Evolutionary conservation across 2,888 invertebrate species (phyloP).

Genomic region (Eulithis testata): DNA sequence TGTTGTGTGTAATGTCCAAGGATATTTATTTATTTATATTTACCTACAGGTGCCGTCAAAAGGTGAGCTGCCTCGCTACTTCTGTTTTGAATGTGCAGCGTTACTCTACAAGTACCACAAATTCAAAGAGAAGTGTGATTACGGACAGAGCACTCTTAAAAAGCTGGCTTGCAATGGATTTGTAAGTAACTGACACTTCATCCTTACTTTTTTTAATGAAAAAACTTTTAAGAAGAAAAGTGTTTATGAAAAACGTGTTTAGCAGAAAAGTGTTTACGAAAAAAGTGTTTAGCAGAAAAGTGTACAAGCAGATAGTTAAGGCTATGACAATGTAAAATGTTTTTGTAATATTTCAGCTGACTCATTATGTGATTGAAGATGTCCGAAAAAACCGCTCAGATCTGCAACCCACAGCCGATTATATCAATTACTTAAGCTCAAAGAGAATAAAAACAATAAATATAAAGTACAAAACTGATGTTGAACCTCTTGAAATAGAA

Average conservation of each 20-base stretch:
- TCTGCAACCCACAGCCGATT: conserved; percentile 51
- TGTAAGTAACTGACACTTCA: conserved; percentile 48
- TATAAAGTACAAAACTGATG: conserved; percentile 31
- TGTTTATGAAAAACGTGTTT: no score
- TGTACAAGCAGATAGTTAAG: no score
- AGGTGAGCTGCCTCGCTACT: conserved; percentile 64
- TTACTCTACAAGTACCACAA: conserved; percentile 69
- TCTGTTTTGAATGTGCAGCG: conserved; percentile 71
- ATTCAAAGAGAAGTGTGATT: conserved; percentile 72
- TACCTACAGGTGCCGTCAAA: conserved; percentile 48
- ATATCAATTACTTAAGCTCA: conserved; percentile 37
- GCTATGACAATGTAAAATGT: no score
- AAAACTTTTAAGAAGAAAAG: no score
- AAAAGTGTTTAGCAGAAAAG: no score
- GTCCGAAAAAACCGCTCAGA: conserved; percentile 51
- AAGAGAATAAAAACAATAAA: conserved; percentile 50
- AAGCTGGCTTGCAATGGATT: conserved; percentile 59
- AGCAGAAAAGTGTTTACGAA: no score
- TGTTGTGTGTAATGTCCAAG: no score
- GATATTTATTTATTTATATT: no score
- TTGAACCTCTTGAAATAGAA: conserved; percentile 34
- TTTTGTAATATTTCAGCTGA: conserved; percentile 46
- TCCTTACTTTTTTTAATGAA: no score
- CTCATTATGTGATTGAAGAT: conserved; percentile 61
- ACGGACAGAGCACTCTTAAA: conserved; percentile 57